Base-by-base conservation (phyloP, 2,797 vertebrate genomes). In the Florisuga fusca region DNA sequence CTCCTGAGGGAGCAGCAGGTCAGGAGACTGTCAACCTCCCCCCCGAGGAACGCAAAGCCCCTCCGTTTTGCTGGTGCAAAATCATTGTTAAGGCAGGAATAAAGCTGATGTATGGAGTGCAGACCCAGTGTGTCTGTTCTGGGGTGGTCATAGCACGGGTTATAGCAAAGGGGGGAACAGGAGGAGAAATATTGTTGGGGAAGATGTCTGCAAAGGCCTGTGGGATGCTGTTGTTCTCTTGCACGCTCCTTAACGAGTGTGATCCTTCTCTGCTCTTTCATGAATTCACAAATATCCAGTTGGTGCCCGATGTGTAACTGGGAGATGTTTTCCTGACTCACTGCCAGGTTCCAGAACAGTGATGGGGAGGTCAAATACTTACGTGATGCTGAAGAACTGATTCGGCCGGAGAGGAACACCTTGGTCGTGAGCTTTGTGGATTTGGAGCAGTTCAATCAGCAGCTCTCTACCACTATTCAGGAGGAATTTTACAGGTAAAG, bases 401-500 rank as follows among this genome's bases (percentile, higher is more conserved):
- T 99, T 94, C 97, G 99, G 62, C 99, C 99, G 0, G 99, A 99
- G 97, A 98, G 99, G 90, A 99, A 99, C 98, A 99, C 99, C 0
- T 85, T 99, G 92, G 94, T 98, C 15, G 99, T 99, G 48, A 99
- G 98, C 98, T 99, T 99, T 97, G 96, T 94, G 0, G 99, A 99
- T 93, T 95, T 99, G 97, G 99, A 99, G 91, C 98, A 98, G 78
- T 99, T 99, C 97, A 99, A 99, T 96, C 99, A 99, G 96, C 99
- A 99, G 93, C 98, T 99, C 94, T 99, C 99, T 16, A 99, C 99
- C 83, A 99, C 99, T 84, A 92, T 99, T 93, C 99, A 99, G 96
- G 99, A 99, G 96, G 99, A 99, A 72, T 99, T 99, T 96, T 99
- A 99, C 97, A 99, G 99, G 99, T 99, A 88, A 96, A 80, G 18